A percentile compares a stretch with the other conserved stretches of the same genome.
phyloP scores from a whole-genome alignment of 2,888 invertebrate species.

The Poecilobothrus nobilitatus region DNA sequence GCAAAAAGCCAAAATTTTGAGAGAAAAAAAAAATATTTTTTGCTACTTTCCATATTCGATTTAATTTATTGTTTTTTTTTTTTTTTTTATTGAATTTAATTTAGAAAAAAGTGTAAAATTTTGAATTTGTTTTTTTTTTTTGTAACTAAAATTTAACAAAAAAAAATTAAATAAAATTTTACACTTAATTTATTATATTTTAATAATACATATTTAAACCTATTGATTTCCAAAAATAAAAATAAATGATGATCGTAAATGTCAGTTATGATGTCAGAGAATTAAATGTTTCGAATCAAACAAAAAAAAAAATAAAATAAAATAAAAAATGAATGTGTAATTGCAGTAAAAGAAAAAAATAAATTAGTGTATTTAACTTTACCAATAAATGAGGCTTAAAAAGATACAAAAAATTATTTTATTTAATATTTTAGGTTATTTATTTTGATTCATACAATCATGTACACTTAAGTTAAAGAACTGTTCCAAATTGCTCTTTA shows the following conservation, averaged over 20 bases:
- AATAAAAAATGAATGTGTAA: not conserved
- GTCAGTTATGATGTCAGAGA: not conserved
- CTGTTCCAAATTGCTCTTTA: no score
- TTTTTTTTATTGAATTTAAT: no score
- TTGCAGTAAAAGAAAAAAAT: constrained; percentile 12
- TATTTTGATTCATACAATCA: no score
- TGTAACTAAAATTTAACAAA: no score
- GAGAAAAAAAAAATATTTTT: not conserved
- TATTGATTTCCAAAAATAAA: not conserved
- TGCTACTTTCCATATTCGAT: not conserved
- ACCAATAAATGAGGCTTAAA: constrained; percentile 25
- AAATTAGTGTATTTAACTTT: constrained; percentile 17
- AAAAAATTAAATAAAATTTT: no score
- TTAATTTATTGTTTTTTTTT: not conserved
- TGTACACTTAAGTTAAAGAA: no score
- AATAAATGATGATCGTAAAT: not conserved
- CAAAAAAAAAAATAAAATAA: not conserved
- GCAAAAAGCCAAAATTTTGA: not conserved
- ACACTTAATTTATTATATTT: no score
- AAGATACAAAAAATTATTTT: not conserved
- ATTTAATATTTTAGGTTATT: no score
- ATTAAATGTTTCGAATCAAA: not conserved
- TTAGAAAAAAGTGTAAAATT: not conserved
- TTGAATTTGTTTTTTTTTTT: no score
- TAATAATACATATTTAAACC: no score